These are phyloP conservation scores for Caenorhabditis becei DNA, from an alignment of 2,888 invertebrate genomes.

Conservation along the genomic window DNA sequence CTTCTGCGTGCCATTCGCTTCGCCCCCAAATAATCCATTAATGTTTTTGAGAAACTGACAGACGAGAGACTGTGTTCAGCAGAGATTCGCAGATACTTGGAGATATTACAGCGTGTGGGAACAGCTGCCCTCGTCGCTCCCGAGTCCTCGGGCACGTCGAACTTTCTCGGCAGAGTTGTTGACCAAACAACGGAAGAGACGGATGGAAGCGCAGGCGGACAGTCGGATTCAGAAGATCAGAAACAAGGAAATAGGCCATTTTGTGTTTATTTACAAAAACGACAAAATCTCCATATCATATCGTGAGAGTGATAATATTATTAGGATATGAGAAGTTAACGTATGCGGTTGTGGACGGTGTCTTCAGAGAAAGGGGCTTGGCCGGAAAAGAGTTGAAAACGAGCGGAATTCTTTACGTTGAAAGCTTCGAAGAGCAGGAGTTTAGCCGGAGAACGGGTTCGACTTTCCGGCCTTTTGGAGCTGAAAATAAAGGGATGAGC, in stretches of 20 bases:
- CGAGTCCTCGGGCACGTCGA: slow-evolving; percentile 2
- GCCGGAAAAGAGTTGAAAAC: slow-evolving; percentile 16
- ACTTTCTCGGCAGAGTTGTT: slow-evolving; percentile 26
- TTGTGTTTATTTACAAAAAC: slow-evolving; percentile 42
- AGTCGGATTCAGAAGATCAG: slow-evolving; percentile 3
- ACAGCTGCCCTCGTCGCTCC: slow-evolving; percentile 29
- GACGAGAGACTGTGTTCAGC: neutral
- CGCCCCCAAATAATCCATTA: slow-evolving; percentile 46
- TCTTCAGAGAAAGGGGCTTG: slow-evolving; percentile 30
- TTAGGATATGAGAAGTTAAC: slow-evolving; percentile 50
- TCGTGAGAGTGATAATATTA: slow-evolving; percentile 40
- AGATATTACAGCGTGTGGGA: slow-evolving; percentile 35
- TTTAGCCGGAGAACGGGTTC: slow-evolving; percentile 73
- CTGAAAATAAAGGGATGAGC: slow-evolving; percentile 63
- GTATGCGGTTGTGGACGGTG: neutral
- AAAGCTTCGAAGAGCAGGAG: slow-evolving; percentile 4
- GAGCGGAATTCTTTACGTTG: slow-evolving; percentile 10
- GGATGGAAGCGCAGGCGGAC: neutral
- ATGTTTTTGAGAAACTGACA: slow-evolving; percentile 41
- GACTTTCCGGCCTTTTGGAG: slow-evolving; percentile 78
- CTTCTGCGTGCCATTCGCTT: slow-evolving; percentile 36
- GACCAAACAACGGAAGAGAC: slow-evolving; percentile 46
- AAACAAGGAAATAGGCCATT: slow-evolving; percentile 10
- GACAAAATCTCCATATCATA: slow-evolving; percentile 4
- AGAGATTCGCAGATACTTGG: slow-evolving; percentile 2